These are phyloP conservation scores for Temnothorax rugatulus DNA, from an alignment of 2,888 invertebrate genomes.

Conservation along the genomic window DNA sequence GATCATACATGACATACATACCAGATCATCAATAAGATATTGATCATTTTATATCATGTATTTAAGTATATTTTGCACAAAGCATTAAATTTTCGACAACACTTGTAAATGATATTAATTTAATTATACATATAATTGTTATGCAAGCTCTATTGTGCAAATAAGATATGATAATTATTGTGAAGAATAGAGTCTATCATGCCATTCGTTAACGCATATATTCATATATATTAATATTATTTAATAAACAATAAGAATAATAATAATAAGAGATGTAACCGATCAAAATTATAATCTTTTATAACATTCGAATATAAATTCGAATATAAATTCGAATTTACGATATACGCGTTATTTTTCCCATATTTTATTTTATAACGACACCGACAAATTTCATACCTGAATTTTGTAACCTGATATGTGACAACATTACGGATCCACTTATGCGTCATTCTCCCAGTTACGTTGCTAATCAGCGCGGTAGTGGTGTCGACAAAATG, in stretches of 20 bases:
- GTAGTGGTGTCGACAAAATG: slow-evolving; percentile 57
- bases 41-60: no score
- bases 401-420: slow-evolving; percentile 9
- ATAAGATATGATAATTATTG: background rate
- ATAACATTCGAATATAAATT: background rate
- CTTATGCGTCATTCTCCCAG: background rate
- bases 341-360: background rate
- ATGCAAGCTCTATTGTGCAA: background rate
- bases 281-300: slow-evolving; percentile 1
- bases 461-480: background rate
- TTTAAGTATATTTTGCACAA: background rate
- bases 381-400: background rate
- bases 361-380: background rate
- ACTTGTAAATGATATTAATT: background rate
- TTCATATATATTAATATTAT: background rate
- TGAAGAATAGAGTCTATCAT: background rate
- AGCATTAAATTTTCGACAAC: background rate
- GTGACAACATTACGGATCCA: background rate
- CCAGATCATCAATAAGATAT: no score
- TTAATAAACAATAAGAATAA: background rate
- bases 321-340: slow-evolving; percentile 4
- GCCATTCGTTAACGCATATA: background rate
- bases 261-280: background rate
- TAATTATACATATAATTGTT: background rate
- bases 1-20: no score